Conservation (phyloP, 2,797 vertebrate species). For the Falco columbarius region DNA sequence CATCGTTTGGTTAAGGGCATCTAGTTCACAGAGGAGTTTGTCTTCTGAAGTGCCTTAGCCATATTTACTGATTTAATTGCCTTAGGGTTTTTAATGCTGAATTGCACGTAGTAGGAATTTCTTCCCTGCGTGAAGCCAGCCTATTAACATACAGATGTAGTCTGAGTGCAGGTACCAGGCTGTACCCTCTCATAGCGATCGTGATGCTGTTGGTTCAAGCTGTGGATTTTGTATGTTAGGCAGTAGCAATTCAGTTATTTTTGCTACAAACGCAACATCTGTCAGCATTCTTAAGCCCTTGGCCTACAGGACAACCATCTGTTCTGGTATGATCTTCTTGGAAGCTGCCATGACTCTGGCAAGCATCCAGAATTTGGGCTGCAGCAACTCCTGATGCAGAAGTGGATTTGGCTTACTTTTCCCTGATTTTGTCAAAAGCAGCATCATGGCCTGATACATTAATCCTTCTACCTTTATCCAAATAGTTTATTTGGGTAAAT, state of each 20-base stretch:
- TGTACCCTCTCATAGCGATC: fast-evolving
- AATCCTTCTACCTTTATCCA: neutral
- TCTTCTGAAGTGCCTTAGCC: neutral
- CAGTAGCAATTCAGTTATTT: slow-evolving; percentile 27
- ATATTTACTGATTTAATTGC: neutral
- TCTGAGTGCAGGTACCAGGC: fast-evolving
- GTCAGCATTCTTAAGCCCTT: neutral
- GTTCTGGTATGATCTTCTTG: slow-evolving; percentile 9
- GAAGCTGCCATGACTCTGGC: slow-evolving; percentile 27
- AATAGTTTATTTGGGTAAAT: neutral
- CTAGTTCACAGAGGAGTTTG: neutral
- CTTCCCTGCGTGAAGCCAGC: neutral
- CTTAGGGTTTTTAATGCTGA: neutral
- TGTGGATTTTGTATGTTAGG: neutral
- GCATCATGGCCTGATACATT: neutral
- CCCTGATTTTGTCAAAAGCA: neutral
- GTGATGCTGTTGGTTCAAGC: fast-evolving
- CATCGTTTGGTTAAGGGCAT: neutral
- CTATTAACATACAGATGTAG: neutral
- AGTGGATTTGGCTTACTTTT: neutral
- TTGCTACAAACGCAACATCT: slow-evolving; percentile 21
- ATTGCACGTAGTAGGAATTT: neutral
- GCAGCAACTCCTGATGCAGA: neutral
- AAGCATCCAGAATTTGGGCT: neutral
- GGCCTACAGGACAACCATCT: slow-evolving; percentile 38